Base-by-base conservation (phyloP, 1,140 invertebrate genomes). In the Trichonephila clavipes region DNA sequence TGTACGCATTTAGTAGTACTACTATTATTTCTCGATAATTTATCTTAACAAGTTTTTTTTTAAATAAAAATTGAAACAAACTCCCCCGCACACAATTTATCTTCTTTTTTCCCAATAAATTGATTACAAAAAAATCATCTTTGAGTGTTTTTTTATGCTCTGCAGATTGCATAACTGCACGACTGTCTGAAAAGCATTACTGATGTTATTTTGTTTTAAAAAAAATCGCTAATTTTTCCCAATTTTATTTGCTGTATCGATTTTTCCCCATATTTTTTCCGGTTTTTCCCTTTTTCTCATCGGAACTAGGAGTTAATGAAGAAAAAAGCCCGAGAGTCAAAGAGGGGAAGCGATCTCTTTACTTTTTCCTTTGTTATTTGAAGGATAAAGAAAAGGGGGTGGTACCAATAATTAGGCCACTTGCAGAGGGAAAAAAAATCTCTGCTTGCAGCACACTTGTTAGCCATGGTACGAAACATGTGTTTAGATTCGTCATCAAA, bases 311-410 rank as follows among this genome's bases (percentile, higher is more conserved):
- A 85, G 58, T 58, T 58, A 85, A 59, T 85, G 58, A 51, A 85
- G 44, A 85, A 85, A 85, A n/a, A 85, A 85, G 82, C 82, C 44
- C 44, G 58, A 85, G 58, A 85, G 58, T 85, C 82, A 85, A 10
- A 51, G n/a, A 58, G 82, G 58, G 82, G 82, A 59, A 85, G 51
- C 40, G 44, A 58, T 85, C 44, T 58, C 82, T 51, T 59, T 51
- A 24, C 44, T 85, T 58, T 85, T 85, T 58, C 58, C 18, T 85
- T 85, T 85, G 82, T 85, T n/a, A 44, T 58, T 19, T 59, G 44
- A 85, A 58, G 82, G 44, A 51, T 59, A 58, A 58, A 58, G 58
- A 24, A 85, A 85, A n/a, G 34, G 82, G 58, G 82, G 58, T 85
- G 82, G 82, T 59, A n/a, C 82, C 44, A 77, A 77, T 77, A 77